A percentile compares a stretch with the other conserved stretches of the same genome.
phyloP scores from a whole-genome alignment of 1,140 invertebrate genomes.

The Trigoniulus corallinus region DNA sequence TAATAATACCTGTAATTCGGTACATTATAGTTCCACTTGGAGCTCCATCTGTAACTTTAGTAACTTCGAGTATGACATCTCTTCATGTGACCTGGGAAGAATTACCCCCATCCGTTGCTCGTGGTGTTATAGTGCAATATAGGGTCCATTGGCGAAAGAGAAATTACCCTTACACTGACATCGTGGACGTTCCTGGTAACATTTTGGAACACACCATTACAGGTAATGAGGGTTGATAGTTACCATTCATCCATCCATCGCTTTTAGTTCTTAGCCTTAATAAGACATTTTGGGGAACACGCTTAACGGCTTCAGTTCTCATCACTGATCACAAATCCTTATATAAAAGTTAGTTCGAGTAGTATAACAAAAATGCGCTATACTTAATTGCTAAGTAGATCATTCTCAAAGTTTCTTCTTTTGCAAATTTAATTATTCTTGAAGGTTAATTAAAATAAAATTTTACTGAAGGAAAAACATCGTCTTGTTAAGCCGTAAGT shows the following conservation, averaged over 20 bases:
- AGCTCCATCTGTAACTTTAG: conserved; percentile 35
- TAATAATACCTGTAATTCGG: no score
- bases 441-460: no score
- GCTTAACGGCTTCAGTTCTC: no score
- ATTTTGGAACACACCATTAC: conserved; percentile 31
- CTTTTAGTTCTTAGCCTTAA: background rate
- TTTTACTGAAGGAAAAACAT: no score
- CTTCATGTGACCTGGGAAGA: conserved; percentile 38
- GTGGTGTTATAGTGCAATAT: conserved; percentile 39
- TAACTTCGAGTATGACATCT: conserved; percentile 33
- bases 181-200: conserved; percentile 27
- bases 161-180: conserved; percentile 28
- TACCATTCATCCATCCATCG: background rate
- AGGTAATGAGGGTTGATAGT: conserved; percentile 22
- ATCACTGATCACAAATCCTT: no score
- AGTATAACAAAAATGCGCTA: no score
- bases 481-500: no score
- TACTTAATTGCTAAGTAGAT: no score
- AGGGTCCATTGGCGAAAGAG: conserved; percentile 41
- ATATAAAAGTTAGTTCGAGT: no score
- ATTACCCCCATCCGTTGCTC: conserved; percentile 34
- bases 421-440: no score
- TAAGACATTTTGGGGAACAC: background rate
- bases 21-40: conserved; percentile 34
- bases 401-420: no score